Evolutionary conservation across 2,113 vertebrate species (phyloP).

Genomic region (Accipiter virgatus): DNA sequence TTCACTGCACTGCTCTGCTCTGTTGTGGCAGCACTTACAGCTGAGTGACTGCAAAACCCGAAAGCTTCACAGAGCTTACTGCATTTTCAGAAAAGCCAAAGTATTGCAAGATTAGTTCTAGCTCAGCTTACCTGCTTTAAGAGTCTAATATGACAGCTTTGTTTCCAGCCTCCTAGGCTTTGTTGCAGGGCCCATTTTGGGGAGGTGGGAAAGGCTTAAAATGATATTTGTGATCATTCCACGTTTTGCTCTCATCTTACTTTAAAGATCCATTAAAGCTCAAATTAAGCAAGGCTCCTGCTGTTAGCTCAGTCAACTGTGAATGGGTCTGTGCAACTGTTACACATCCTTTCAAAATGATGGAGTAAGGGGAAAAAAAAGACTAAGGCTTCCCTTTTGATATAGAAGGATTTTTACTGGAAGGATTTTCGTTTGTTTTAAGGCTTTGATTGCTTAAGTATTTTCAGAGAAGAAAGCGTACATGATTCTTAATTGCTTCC

Average conservation of each 20-base stretch:
- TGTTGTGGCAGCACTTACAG: not conserved
- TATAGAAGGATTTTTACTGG: constrained; percentile 48
- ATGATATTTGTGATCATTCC: constrained; percentile 1
- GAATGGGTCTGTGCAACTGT: constrained; percentile 53
- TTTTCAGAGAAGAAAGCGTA: constrained; percentile 63
- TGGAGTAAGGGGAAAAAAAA: not conserved
- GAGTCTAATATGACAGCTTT: not conserved
- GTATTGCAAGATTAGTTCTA: constrained; percentile 1
- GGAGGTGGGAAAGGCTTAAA: not conserved
- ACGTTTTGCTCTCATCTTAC: constrained; percentile 22
- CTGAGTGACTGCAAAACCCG: fast-evolving
- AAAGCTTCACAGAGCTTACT: not conserved
- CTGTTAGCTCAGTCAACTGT: constrained; percentile 56
- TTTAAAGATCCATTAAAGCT: constrained; percentile 64
- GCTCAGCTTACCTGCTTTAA: not conserved
- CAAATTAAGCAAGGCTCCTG: constrained; percentile 70
- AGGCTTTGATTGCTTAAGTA: constrained; percentile 57
- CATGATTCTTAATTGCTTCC: constrained; percentile 57
- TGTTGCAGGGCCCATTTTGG: constrained; percentile 25
- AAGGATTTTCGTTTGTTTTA: constrained; percentile 60
- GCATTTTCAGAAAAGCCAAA: not conserved
- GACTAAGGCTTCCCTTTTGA: constrained; percentile 43
- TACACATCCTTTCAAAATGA: constrained; percentile 62
- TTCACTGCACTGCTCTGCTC: not conserved
- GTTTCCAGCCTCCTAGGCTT: not conserved